A percentile compares a stretch with the other conserved stretches of the same genome.
Evolutionary conservation across 1,140 invertebrate genomes (phyloP).

Genomic region (Heliconius eleuchia): DNA sequence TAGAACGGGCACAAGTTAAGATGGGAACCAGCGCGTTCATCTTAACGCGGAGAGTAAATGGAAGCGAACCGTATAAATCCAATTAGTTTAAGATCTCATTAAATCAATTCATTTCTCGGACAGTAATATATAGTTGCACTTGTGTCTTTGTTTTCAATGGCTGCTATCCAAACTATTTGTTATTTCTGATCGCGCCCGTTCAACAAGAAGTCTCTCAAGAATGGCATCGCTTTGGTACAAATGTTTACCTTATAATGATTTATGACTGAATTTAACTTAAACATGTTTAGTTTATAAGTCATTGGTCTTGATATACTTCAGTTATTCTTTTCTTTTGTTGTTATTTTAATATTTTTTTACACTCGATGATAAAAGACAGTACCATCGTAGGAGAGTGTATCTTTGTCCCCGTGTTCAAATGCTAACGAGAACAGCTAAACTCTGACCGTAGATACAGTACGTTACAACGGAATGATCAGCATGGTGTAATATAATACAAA

Average conservation of each 20-base stretch:
- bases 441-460: too few relatives aligned
- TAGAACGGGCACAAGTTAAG: slow-evolving; percentile 58
- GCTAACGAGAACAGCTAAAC: too few relatives aligned
- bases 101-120: slow-evolving; percentile 74
- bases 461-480: too few relatives aligned
- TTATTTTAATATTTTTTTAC: background rate
- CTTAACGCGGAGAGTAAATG: slow-evolving; percentile 59
- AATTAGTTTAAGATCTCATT: slow-evolving; percentile 77
- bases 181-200: slow-evolving; percentile 48
- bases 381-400: too few relatives aligned
- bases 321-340: background rate
- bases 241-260: slow-evolving; percentile 50
- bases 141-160: slow-evolving; percentile 73
- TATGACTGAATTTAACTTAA: slow-evolving; percentile 22
- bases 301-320: slow-evolving; percentile 30
- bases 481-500: too few relatives aligned
- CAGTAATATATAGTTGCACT: slow-evolving; percentile 67
- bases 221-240: slow-evolving; percentile 35
- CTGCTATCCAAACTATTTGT: slow-evolving; percentile 77
- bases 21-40: slow-evolving; percentile 55
- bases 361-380: background rate
- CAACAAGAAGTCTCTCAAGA: slow-evolving; percentile 46
- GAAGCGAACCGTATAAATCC: slow-evolving; percentile 67
- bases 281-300: background rate
- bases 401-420: too few relatives aligned